A percentile compares a stretch with the other conserved stretches of the same genome.
phyloP scores from a whole-genome alignment of 2,888 invertebrate species.

The Sceliomorpha sp. region DNA sequence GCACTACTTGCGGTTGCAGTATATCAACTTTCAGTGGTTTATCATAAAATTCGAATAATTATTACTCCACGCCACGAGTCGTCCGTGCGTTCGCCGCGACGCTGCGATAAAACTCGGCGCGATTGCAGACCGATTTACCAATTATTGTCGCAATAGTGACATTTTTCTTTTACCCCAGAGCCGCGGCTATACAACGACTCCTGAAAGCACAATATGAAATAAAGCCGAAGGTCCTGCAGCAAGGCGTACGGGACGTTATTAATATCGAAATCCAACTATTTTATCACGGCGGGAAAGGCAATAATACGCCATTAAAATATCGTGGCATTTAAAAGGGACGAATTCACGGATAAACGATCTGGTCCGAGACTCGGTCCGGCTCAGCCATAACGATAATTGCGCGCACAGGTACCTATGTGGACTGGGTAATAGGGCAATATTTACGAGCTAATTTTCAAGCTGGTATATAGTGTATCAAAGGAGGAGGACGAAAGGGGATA shows the following conservation, averaged over 20 bases:
- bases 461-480: conserved; percentile 37
- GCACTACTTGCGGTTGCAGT: neutral
- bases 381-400: conserved; percentile 61
- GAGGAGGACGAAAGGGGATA: conserved; percentile 24
- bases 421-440: conserved; percentile 59
- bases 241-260: neutral
- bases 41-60: neutral
- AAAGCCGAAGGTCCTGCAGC: too few relatives aligned
- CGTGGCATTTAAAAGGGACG: conserved; percentile 28
- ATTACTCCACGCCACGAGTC: neutral
- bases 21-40: neutral
- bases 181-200: too few relatives aligned
- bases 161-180: too few relatives aligned
- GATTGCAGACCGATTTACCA: too few relatives aligned
- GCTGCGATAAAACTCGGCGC: too few relatives aligned
- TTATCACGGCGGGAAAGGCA: conserved; percentile 6
- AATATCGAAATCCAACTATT: neutral
- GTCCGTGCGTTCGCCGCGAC: neutral
- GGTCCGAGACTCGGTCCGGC: neutral
- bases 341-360: conserved; percentile 31
- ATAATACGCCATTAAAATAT: conserved; percentile 5
- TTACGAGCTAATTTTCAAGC: conserved; percentile 67
- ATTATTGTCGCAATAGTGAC: too few relatives aligned
- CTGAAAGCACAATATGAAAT: too few relatives aligned
- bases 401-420: conserved; percentile 48